A percentile compares a stretch with the other conserved stretches of the same genome.
Evolutionary conservation across 2,888 invertebrate genomes (phyloP).

Genomic region (Tenthredo notha): DNA sequence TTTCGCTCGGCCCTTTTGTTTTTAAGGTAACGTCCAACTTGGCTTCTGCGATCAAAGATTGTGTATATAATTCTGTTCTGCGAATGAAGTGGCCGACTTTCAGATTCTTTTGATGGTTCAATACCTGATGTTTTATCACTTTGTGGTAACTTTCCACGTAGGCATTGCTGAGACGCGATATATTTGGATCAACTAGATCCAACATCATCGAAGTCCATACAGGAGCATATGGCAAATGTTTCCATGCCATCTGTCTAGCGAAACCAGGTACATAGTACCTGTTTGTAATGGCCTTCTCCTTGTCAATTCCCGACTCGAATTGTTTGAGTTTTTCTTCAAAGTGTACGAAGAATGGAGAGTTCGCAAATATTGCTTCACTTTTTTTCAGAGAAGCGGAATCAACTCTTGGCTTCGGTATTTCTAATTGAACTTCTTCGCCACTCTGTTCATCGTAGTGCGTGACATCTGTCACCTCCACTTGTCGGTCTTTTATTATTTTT

Average conservation of each 20-base stretch:
- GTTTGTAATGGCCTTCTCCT: too few species aligned
- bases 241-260: background rate
- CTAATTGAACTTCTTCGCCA: background rate
- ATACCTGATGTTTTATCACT: conserved; percentile 13
- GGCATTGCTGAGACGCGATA: conserved; percentile 27
- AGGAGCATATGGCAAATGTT: conserved; percentile 1
- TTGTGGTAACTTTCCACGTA: conserved; percentile 21
- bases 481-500: too few species aligned
- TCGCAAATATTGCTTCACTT: background rate
- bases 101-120: conserved; percentile 2
- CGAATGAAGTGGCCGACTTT: background rate
- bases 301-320: background rate
- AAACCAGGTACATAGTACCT: background rate
- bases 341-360: conserved; percentile 4
- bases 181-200: conserved; percentile 1
- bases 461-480: too few species aligned
- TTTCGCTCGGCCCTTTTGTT: background rate
- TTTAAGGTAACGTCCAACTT: background rate
- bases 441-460: background rate
- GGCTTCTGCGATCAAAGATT: conserved; percentile 1
- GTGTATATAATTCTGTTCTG: background rate
- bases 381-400: background rate
- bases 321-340: background rate
- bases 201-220: conserved; percentile 33
- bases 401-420: background rate